phyloP scores from a whole-genome alignment of 2,113 vertebrate species.

The Sitta europaea region DNA sequence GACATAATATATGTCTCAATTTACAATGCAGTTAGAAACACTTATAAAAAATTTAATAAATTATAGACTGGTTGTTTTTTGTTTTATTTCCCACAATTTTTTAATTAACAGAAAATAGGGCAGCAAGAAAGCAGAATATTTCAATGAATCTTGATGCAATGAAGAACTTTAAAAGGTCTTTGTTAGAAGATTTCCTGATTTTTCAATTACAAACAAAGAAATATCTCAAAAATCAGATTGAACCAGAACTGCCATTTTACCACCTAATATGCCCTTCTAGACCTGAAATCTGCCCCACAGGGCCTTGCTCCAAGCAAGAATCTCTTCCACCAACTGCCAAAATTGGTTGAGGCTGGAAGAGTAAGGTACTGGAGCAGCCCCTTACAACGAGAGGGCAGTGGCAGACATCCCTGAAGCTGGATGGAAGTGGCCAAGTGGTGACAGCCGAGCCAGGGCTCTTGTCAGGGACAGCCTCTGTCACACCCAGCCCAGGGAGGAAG shows the following conservation, averaged over 20 bases:
- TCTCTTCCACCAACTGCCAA: fast-evolving
- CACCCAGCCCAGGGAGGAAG: background rate
- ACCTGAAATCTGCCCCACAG: background rate
- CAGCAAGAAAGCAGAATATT: background rate
- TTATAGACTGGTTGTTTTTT: background rate
- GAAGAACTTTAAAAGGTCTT: background rate
- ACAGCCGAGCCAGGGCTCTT: background rate
- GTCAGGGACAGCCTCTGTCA: background rate
- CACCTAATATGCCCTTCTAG: background rate
- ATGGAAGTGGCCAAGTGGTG: background rate
- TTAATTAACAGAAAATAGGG: background rate
- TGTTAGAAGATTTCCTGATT: background rate
- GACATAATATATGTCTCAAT: background rate
- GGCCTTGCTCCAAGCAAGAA: background rate
- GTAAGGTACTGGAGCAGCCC: background rate
- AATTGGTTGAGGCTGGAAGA: background rate
- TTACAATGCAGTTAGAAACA: background rate
- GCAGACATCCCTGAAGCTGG: background rate
- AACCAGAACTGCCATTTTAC: background rate
- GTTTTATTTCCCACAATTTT: background rate
- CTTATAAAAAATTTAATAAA: background rate
- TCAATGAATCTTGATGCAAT: background rate
- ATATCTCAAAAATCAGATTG: background rate
- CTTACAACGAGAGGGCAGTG: background rate
- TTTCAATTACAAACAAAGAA: background rate